Evolutionary conservation across 2,888 invertebrate genomes (phyloP).

Genomic region (Mycalesis mineus): DNA sequence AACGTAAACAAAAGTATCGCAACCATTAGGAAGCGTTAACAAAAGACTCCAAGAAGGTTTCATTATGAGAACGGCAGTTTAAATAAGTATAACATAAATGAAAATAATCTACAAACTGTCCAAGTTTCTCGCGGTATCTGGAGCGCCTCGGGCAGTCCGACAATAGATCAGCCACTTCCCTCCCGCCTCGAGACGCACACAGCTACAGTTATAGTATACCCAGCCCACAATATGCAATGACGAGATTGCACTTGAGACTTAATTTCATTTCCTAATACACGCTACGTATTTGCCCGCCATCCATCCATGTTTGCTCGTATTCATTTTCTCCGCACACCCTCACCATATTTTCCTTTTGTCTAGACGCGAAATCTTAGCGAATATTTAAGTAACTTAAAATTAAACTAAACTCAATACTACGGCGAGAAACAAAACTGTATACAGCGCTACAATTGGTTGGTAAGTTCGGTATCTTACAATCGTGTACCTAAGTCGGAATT

Average conservation of each 20-base stretch:
- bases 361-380: conserved; percentile 77
- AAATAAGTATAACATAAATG: conserved; percentile 29
- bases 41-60: too few species aligned
- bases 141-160: conserved; percentile 35
- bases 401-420: conserved; percentile 3
- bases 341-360: conserved; percentile 76
- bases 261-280: conserved; percentile 75
- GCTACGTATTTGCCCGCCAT: conserved; percentile 62
- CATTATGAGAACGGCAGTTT: conserved; percentile 10
- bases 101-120: conserved; percentile 34
- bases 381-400: conserved; percentile 54
- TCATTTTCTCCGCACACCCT: conserved; percentile 64
- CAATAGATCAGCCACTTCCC: conserved; percentile 35
- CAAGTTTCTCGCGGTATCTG: conserved; percentile 34
- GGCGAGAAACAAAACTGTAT: conserved; percentile 22
- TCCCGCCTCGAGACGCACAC: conserved; percentile 30
- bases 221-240: conserved; percentile 46
- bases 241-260: conserved; percentile 62
- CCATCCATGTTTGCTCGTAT: conserved; percentile 67
- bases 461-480: conserved; percentile 67
- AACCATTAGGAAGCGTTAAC: neutral
- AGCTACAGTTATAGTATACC: conserved; percentile 22
- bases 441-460: conserved; percentile 50
- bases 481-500: conserved; percentile 77
- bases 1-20: neutral